Percentiles rank a stretch among this genome's conserved stretches.
Evolutionary conservation across 2,888 invertebrate species (phyloP).

Genomic region (Amblyjoppa fuscipennis): DNA sequence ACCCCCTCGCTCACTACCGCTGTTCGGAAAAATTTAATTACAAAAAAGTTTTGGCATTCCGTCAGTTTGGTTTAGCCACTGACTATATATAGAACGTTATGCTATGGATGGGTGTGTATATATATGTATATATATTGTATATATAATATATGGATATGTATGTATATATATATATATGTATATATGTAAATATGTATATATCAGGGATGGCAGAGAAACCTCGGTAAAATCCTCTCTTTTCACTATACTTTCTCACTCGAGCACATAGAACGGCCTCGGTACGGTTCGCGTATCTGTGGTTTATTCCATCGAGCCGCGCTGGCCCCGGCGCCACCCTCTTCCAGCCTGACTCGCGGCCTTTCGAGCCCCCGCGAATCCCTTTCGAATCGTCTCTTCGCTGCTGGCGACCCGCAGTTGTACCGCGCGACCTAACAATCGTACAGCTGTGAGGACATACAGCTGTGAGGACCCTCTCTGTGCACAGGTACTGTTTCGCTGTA

Average conservation of each 20-base stretch:
- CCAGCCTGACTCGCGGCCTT: slow-evolving; percentile 39
- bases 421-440: slow-evolving; percentile 24
- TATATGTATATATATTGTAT: neutral
- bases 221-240: slow-evolving; percentile 60
- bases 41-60: slow-evolving; percentile 85
- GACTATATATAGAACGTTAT: slow-evolving; percentile 72
- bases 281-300: slow-evolving; percentile 82
- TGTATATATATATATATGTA: neutral
- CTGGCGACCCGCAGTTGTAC: slow-evolving; percentile 34
- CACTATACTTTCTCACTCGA: slow-evolving; percentile 61
- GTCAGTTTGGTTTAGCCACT: slow-evolving; percentile 83
- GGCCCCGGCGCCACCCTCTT: slow-evolving; percentile 50
- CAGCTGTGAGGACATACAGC: neutral
- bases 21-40: slow-evolving; percentile 84
- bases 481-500: neutral
- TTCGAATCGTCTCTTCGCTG: slow-evolving; percentile 48
- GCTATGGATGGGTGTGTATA: slow-evolving; percentile 20
- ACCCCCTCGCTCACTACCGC: slow-evolving; percentile 37
- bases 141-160: no score
- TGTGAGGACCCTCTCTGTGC: neutral
- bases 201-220: slow-evolving; percentile 47
- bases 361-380: slow-evolving; percentile 31
- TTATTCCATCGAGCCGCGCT: slow-evolving; percentile 79
- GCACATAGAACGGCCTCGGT: slow-evolving; percentile 64
- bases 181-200: slow-evolving; percentile 34